A percentile compares a stretch with the other conserved stretches of the same genome.
Evolutionary conservation across 2,113 vertebrate genomes (phyloP).

Genomic region (Sinocyclocheilus grahami): DNA sequence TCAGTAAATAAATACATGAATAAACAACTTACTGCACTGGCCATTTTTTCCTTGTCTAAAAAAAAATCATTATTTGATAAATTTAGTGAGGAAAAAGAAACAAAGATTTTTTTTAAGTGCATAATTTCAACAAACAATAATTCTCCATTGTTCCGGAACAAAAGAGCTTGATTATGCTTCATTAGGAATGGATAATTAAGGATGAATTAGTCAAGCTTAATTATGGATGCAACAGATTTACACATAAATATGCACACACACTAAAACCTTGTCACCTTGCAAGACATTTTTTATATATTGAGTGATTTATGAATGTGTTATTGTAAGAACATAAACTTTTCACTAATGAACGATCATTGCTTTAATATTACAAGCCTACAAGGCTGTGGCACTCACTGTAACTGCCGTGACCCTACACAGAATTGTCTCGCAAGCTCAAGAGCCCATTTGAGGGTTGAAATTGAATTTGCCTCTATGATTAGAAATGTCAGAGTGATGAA

Average conservation of each 20-base stretch:
- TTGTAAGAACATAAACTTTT: neutral
- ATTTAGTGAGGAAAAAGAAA: no score
- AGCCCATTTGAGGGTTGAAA: conserved; percentile 26
- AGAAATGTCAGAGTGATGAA: conserved; percentile 41
- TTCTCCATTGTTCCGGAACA: neutral
- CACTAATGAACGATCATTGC: neutral
- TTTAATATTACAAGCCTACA: neutral
- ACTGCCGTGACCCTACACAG: neutral
- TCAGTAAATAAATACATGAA: no score
- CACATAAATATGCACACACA: neutral
- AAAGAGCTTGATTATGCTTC: neutral
- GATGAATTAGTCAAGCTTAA: neutral
- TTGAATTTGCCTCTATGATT: conserved; percentile 34
- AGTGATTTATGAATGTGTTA: neutral
- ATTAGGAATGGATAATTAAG: conserved; percentile 1
- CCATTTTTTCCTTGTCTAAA: neutral
- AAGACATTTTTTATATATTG: neutral
- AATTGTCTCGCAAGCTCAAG: neutral
- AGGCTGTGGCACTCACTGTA: conserved; percentile 9
- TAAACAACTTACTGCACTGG: neutral
- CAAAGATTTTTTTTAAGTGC: no score
- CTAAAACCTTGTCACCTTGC: neutral
- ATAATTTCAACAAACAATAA: neutral
- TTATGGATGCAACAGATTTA: neutral
- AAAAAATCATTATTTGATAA: neutral